Base-by-base conservation (phyloP, 2,888 invertebrate genomes). In the Synergus laeviventris region DNA sequence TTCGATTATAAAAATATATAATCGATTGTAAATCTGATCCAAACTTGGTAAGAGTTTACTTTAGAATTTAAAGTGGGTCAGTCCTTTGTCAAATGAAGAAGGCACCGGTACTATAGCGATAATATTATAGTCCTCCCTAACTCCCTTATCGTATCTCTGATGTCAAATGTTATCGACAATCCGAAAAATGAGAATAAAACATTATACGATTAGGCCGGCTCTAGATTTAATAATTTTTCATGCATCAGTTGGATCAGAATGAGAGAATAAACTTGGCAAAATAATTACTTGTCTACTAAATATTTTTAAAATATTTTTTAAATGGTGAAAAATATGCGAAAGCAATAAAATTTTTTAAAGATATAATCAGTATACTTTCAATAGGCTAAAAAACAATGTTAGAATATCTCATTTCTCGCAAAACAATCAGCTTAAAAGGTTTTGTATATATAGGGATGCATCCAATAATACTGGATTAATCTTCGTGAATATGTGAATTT, bases 101-200 rank as follows among this genome's bases (percentile, higher is more conserved):
- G 60, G 45, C 73, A 62, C 38, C 39, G 61, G 64, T 78, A 60
- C 64, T n/a, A 18, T 66, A 42, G 16, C n/a, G 56, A 78, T 42
- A 70, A 60, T 39, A 59, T 66, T 39, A 59, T 66, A 70, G 59
- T 76, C 74, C n/a, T 39, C 73, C 31, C 73, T 81, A 82, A 82
- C n/a, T 39, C 73, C 31, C 73, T 81, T 82, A 82, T 83, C 82
- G 64, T 61, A n/a, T 70, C 60, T 12, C 4, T 38, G 75, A 79
- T 84, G 83, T 83, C 83, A 86, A 85, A 82, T 86, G 86, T 85
- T 83, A 86, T 85, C 84, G 76, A 79, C 75, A 61, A 54, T 79
- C 73, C 70, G 74, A 66, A 74, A 76, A 56, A 61, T 59, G 74
- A 31, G 54, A 66, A 38, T 56, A 61, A 75, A 74, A 74, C 39